Evolutionary conservation across 1,140 invertebrate species (phyloP), one percentile per base, ranked within the genome.

Genomic region (Drosophila guanche): DNA sequence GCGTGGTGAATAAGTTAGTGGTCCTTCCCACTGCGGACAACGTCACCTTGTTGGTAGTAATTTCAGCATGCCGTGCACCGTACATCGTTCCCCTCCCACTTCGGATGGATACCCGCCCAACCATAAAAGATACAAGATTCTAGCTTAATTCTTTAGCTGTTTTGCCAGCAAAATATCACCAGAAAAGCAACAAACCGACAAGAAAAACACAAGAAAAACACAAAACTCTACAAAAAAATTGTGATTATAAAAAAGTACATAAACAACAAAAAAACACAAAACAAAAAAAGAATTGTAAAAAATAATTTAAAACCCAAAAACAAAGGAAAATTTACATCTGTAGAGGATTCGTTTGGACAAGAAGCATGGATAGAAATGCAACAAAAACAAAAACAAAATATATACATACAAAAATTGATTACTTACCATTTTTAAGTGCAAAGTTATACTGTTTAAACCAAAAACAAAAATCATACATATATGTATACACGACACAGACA

Each of bases 381-480:
- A 47, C 27, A 14, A 59, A 57, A 58, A 57, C 16, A 5, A 54
- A 62, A 20, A 58, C 53, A 73, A 57, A 66, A 78, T 47, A 37
- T 25, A 71, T 46, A 73, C 51, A 54, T 62, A 79, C 50, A 66
- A 63, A 42, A 76, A 69, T 68, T 56, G 56, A 68, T 23, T 68
- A 65, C 79, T 83, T 86, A 86, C 73, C 66, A 77, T 73, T 86
- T 79, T 83, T 88, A 86, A 88, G 83, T 88, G 78, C 75, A 83
- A 83, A 76, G 83, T 86, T 86, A 86, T 83, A 75, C 79, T 77
- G 77, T 76, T 83, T 52, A 71, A 76, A 73, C 40, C 46, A 66
- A 67, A 43, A 65, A 50, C 6, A 51, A 59, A 70, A 46, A 73
- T 70, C 56, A 77, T 58, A 66, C 23, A 60, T n/a, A 43, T 33